Evolutionary conservation across 2,113 vertebrate species (phyloP), one percentile per base, ranked within the genome.

Genomic region (Oncorhynchus mykiss): DNA sequence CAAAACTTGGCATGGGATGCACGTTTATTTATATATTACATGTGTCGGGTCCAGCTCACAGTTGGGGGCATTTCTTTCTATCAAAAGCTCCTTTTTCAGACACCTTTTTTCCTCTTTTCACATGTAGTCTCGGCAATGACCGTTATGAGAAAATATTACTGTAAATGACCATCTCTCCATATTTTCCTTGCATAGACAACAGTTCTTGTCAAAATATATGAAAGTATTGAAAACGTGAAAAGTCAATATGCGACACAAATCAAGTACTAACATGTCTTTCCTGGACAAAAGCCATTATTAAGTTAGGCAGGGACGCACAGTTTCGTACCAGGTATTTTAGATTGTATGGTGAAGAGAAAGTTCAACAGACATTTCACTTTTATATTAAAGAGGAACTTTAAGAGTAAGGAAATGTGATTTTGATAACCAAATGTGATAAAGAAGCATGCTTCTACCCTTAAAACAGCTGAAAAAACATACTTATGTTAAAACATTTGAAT

Each of bases 1-100:
- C 78, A 89, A 89, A 90, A 84, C 73, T 85, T 93, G 92, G 90
- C 93, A 71, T 66, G 72, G 82, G 80, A 81, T 84, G 67, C 70
- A 75, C 80, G 90, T 91, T 93, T 94, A 93, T 94, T 94, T 93
- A 93, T 92, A 89, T 84, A 85, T 91, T 83, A 82, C 88, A 87
- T 88, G 87, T 89, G 88, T 87, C 70, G 69, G 77, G 88, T 91
- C 90, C 92, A 93, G 84, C 89, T 89, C 92, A 89, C 91, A 93
- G 91, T 88, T 78, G 91, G 92, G 87, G 84, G 84, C 84, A 88
- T 89, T 91, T 93, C 91, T 75, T 82, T 91, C 90, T 76, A 88
- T 93, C 90, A 93, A 93, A 92, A 93, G 91, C 87, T 87, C 88
- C 87, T 73, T 92, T 93, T 92, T 92, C 80, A 77, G 70, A 54